Evolutionary conservation across 2,888 invertebrate genomes (phyloP).

Genomic region (Anthophora plumipes): DNA sequence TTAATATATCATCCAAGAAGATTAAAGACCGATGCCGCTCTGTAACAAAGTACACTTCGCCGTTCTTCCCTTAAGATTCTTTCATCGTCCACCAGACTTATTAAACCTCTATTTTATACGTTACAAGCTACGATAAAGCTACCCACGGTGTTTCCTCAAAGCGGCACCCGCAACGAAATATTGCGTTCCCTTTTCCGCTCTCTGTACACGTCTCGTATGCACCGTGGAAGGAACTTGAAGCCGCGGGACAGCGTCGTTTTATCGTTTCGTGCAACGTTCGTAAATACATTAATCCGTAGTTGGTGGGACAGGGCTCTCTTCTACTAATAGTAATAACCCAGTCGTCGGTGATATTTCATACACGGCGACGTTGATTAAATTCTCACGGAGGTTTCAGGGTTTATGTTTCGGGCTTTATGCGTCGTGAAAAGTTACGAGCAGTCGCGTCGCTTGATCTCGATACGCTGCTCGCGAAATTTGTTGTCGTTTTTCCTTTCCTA

Average conservation of each 20-base stretch:
- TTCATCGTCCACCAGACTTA: constrained; percentile 18
- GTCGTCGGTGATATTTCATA: constrained; percentile 62
- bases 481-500: background rate
- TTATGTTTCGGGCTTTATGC: constrained; percentile 52
- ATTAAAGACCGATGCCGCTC: no score
- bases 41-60: constrained; percentile 2
- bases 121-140: background rate
- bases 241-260: constrained; percentile 32
- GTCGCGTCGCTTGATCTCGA: constrained; percentile 42
- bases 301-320: constrained; percentile 51
- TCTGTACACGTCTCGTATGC: background rate
- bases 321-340: constrained; percentile 63
- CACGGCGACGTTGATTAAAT: constrained; percentile 64
- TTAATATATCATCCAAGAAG: no score
- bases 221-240: background rate
- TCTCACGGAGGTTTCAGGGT: constrained; percentile 48
- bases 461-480: constrained; percentile 36
- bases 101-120: constrained; percentile 22
- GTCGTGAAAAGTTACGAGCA: constrained; percentile 52
- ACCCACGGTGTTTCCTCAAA: background rate
- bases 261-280: constrained; percentile 55
- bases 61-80: constrained; percentile 4
- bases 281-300: constrained; percentile 62
- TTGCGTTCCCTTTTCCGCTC: background rate
- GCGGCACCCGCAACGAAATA: constrained; percentile 19